Conservation (phyloP, 2,797 vertebrate genomes). For the Epinephelus awoara region DNA sequence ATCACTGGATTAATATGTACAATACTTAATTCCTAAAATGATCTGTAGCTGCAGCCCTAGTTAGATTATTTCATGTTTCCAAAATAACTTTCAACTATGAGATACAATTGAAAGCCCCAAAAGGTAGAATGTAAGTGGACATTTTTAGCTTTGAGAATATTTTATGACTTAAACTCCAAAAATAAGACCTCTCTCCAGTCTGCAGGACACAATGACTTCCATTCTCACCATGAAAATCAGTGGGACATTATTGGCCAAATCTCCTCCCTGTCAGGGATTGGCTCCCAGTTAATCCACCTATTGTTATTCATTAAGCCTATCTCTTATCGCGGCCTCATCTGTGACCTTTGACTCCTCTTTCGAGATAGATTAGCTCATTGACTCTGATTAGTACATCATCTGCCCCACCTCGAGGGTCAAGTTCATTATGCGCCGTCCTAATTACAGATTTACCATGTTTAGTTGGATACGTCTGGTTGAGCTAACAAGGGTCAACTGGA, state of each 20-base stretch:
- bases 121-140: neutral
- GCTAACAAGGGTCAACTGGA: slow-evolving; percentile 42
- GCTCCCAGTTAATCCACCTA: slow-evolving; percentile 78
- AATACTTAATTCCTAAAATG: too few relatives aligned
- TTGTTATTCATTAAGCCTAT: slow-evolving; percentile 83
- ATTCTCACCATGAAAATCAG: slow-evolving; percentile 69
- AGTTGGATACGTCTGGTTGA: slow-evolving; percentile 56
- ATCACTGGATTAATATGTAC: too few relatives aligned
- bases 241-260: slow-evolving; percentile 76
- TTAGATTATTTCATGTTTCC: neutral
- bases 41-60: too few relatives aligned
- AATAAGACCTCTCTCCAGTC: slow-evolving; percentile 40
- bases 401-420: slow-evolving; percentile 75
- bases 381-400: slow-evolving; percentile 78
- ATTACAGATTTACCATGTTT: slow-evolving; percentile 70
- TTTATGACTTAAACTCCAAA: slow-evolving; percentile 20
- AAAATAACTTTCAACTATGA: neutral
- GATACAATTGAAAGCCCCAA: neutral
- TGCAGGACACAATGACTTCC: slow-evolving; percentile 45
- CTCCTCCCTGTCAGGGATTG: slow-evolving; percentile 61
- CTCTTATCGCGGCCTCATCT: slow-evolving; percentile 79
- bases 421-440: slow-evolving; percentile 75
- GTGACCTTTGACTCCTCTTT: slow-evolving; percentile 80
- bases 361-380: slow-evolving; percentile 79
- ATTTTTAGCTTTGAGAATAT: neutral